These are phyloP conservation scores for Ficedula albicollis DNA, from an alignment of 2,797 vertebrate species.

Conservation along the genomic window DNA sequence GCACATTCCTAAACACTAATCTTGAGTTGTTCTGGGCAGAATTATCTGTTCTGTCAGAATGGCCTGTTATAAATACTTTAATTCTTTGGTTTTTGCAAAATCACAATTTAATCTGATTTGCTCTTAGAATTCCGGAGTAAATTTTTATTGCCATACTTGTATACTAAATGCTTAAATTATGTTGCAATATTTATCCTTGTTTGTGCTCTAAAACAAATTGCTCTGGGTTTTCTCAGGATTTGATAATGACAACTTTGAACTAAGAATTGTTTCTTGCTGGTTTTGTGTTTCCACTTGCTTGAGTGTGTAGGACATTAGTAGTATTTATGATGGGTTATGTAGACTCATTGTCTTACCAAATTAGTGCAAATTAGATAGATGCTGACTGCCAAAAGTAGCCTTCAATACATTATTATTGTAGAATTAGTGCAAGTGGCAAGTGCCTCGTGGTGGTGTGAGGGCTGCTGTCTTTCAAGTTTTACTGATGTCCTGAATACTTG, in stretches of 20 bases:
- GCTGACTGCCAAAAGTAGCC: background rate
- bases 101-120: background rate
- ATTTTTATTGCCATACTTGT: background rate
- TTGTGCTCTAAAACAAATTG: background rate
- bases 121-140: background rate
- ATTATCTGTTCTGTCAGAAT: background rate
- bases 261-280: background rate
- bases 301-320: background rate
- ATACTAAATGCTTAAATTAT: background rate
- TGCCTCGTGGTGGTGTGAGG: accelerated
- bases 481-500: background rate
- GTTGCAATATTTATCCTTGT: background rate
- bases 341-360: background rate
- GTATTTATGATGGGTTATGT: background rate
- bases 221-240: background rate
- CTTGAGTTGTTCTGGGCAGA: background rate
- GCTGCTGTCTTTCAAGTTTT: background rate
- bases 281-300: background rate
- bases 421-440: background rate
- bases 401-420: background rate
- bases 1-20: background rate
- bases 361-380: background rate
- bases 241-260: background rate
- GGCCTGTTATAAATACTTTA: background rate
- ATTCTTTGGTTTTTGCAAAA: background rate